phyloP scores from a whole-genome alignment of 1,140 invertebrate species.

The Heliconius congener region DNA sequence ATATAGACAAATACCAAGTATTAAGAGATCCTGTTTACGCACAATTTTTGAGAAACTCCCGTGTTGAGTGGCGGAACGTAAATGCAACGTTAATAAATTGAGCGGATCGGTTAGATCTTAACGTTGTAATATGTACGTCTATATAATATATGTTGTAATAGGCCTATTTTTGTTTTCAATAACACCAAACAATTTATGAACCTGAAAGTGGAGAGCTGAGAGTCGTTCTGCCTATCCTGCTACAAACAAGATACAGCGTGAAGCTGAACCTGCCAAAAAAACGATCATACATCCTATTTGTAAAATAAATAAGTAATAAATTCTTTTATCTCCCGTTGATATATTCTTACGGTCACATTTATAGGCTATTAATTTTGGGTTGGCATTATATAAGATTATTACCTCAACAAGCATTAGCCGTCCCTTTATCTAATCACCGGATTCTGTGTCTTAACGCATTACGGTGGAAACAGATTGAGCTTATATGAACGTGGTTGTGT shows the following conservation, averaged over 20 bases:
- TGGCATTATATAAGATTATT: constrained; percentile 31
- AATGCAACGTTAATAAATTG: no score
- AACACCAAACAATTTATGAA: background rate
- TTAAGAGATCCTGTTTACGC: no score
- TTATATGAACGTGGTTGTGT: background rate
- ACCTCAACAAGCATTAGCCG: constrained; percentile 30
- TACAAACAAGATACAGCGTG: no score
- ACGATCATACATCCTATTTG: background rate
- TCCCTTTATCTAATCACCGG: constrained; percentile 36
- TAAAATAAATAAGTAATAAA: background rate
- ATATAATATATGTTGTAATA: no score
- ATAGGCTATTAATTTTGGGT: constrained; percentile 22
- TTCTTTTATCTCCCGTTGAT: background rate
- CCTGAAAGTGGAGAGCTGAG: no score
- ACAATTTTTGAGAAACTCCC: no score
- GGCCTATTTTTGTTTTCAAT: background rate
- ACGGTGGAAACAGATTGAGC: constrained; percentile 12
- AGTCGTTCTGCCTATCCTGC: background rate
- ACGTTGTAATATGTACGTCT: no score
- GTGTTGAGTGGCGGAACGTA: no score
- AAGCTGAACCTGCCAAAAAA: background rate
- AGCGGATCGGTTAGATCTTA: no score
- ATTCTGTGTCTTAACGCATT: constrained; percentile 25
- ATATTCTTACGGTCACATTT: constrained; percentile 27
- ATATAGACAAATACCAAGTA: no score